Evolutionary conservation across 2,888 invertebrate genomes (phyloP).

Genomic region (Drosophila anomelani): DNA sequence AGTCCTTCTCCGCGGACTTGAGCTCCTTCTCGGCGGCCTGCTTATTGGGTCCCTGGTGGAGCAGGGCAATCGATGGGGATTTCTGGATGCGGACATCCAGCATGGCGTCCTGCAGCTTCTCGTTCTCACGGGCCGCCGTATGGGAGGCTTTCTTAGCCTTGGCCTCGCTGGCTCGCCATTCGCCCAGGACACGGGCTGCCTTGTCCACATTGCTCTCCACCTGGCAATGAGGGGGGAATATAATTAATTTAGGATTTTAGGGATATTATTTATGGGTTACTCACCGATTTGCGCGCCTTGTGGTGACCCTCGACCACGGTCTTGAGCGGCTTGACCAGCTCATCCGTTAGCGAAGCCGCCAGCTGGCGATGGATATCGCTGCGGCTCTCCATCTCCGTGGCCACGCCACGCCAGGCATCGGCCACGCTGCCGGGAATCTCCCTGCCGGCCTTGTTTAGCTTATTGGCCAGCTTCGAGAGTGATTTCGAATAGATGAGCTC

Average conservation of each 20-base stretch:
- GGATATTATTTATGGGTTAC: slow-evolving; percentile 21
- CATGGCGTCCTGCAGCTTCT: slow-evolving; percentile 93
- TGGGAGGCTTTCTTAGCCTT: slow-evolving; percentile 96
- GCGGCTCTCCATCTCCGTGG: slow-evolving; percentile 95
- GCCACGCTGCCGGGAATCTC: slow-evolving; percentile 92
- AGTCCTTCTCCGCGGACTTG: slow-evolving; percentile 87
- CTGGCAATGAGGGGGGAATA: slow-evolving; percentile 81
- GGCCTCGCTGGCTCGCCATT: slow-evolving; percentile 94
- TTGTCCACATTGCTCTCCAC: slow-evolving; percentile 94
- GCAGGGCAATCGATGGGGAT: slow-evolving; percentile 83
- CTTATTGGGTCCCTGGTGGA: slow-evolving; percentile 83
- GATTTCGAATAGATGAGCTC: slow-evolving; percentile 96
- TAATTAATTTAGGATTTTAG: too few relatives aligned
- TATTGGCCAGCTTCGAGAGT: slow-evolving; percentile 93
- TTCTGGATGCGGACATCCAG: slow-evolving; percentile 86
- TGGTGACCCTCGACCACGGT: slow-evolving; percentile 89
- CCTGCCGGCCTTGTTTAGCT: slow-evolving; percentile 92
- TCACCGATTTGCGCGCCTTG: slow-evolving; percentile 89
- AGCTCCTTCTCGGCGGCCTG: slow-evolving; percentile 84
- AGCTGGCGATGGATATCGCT: slow-evolving; percentile 95
- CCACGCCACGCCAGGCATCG: slow-evolving; percentile 96
- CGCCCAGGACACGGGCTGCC: slow-evolving; percentile 91
- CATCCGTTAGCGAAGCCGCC: slow-evolving; percentile 92
- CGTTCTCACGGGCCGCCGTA: slow-evolving; percentile 94
- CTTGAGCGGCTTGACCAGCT: slow-evolving; percentile 95